phyloP scores from a whole-genome alignment of 92 coral and sea anemone species.

The Epizoanthus scotinus region DNA sequence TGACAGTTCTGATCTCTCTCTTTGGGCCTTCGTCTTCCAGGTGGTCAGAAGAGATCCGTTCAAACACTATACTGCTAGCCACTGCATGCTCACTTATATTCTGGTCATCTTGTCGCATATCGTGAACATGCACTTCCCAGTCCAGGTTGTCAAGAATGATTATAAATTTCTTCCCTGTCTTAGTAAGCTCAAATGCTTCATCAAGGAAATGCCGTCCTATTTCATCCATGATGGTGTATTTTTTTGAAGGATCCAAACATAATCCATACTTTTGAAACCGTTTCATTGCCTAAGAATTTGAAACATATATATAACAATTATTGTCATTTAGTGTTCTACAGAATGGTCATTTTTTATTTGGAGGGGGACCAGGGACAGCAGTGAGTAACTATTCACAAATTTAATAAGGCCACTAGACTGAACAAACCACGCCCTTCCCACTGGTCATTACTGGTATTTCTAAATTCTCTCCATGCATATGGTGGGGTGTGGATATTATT shows the following conservation, averaged over 20 bases:
- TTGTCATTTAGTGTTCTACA: too few species aligned
- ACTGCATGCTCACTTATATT: constrained; percentile 56
- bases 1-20: constrained; percentile 31
- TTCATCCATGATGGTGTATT: constrained; percentile 49
- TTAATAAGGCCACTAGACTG: too few species aligned
- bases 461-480: too few species aligned
- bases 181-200: constrained; percentile 48
- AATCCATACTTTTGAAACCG: constrained; percentile 49
- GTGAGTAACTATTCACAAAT: too few species aligned
- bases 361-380: too few species aligned
- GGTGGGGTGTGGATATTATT: too few species aligned
- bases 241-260: constrained; percentile 50
- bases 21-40: constrained; percentile 49
- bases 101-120: constrained; percentile 45
- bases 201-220: constrained; percentile 57
- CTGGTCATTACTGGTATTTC: too few species aligned
- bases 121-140: constrained; percentile 56
- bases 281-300: constrained; percentile 34
- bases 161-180: constrained; percentile 36
- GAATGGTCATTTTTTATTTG: too few species aligned
- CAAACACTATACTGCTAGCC: constrained; percentile 44
- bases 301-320: too few species aligned
- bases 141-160: constrained; percentile 56
- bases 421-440: too few species aligned
- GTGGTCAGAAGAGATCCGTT: constrained; percentile 40